Evolutionary conservation across 2,888 invertebrate genomes (phyloP), one percentile per base, ranked within the genome.

Genomic region (Perizoma affinitatum): DNA sequence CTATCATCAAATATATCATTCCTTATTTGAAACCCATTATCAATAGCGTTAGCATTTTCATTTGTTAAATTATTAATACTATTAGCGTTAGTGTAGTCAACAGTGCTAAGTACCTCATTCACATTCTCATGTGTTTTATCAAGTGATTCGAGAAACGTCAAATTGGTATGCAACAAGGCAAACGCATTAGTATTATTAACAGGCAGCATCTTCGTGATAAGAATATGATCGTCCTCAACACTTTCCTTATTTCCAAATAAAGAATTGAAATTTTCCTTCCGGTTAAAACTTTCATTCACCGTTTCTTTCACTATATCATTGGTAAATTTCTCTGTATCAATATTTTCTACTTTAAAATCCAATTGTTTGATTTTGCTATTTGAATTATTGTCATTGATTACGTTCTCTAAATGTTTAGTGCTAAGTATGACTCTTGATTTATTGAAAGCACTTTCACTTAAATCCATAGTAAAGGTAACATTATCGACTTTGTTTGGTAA

Each of bases 381-480:
- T 10, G 44, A 51, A 45, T 54, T 60, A 43, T 67, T 71, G 40
- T 63, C 54, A 61, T 82, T 78, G 60, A 82, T 77, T 4, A 71
- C 61, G 52, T 75, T 74, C 65, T 80, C 79, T 61, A 82, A 79
- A 66, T 74, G 72, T 69, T 76, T 78, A 53, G 75, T 70, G 74
- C 79, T 52, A 0, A 45, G 42, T 34, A 33, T 47, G 10, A 9
- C 11, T 10, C 7, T 48, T 8, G 46, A n/a, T 36, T 38, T 51
- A 43, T 53, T 33, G 10, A 53, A 53, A 7, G 44, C 45, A 72
- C 79, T 85, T 85, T 87, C 86, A 69, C 79, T 76, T 61, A 71
- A 75, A 77, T 84, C 73, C 61, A 76, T 67, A 83, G 86, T 79
- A 78, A 77, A 58, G 54, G 33, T 73, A 11, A n/a, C 53, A 10